Evolutionary conservation across 2,888 invertebrate species (phyloP).

Genomic region (Eupithecia pulchellata): DNA sequence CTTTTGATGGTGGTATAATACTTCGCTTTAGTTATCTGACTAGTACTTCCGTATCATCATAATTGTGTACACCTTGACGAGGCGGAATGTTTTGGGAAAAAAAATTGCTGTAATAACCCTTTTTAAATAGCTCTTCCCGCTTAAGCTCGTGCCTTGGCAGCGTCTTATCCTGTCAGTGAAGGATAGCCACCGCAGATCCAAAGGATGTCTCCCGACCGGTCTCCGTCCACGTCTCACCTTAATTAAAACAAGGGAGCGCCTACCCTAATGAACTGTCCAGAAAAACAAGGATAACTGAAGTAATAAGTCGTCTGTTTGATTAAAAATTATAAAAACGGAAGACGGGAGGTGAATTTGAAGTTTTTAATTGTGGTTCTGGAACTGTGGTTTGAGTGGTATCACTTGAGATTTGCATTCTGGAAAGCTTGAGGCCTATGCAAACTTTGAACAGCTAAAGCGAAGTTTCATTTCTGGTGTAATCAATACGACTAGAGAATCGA

Average conservation of each 20-base stretch:
- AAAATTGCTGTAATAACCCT: no score
- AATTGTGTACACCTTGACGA: no score
- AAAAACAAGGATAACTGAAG: constrained; percentile 32
- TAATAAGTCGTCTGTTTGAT: constrained; percentile 36
- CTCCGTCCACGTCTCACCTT: constrained; percentile 55
- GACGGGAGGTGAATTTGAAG: constrained; percentile 18
- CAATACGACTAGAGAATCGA: no score
- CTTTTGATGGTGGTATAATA: no score
- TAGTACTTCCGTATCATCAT: no score
- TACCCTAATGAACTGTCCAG: constrained; percentile 41
- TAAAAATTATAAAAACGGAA: constrained; percentile 32
- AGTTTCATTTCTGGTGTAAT: background rate
- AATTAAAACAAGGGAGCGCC: constrained; percentile 55
- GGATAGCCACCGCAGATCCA: constrained; percentile 57
- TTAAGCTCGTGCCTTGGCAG: constrained; percentile 28
- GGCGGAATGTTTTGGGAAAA: no score
- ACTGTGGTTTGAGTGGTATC: constrained; percentile 4
- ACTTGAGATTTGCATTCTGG: constrained; percentile 4
- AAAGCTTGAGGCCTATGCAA: background rate
- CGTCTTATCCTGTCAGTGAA: constrained; percentile 49
- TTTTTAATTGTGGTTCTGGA: constrained; percentile 10
- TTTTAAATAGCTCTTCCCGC: background rate
- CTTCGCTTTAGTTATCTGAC: no score
- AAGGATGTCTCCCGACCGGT: constrained; percentile 50
- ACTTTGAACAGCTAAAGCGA: background rate